phyloP scores from a whole-genome alignment of 2,888 invertebrate genomes.

The Erebia aethiops region DNA sequence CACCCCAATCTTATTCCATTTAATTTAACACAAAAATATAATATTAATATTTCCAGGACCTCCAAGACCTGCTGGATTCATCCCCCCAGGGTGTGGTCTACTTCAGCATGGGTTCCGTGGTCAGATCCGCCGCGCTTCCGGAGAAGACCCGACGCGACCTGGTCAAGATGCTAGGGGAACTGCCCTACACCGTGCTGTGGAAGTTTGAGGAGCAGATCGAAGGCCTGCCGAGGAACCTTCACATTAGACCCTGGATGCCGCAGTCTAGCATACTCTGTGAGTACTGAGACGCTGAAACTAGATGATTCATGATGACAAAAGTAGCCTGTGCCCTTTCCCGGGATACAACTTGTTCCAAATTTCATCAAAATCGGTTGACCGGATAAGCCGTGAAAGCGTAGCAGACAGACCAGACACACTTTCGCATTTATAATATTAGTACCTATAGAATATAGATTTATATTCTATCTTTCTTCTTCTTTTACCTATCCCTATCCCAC shows the following conservation, averaged over 20 bases:
- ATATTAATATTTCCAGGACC: constrained; percentile 53
- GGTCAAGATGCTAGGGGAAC: constrained; percentile 49
- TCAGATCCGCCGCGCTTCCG: constrained; percentile 51
- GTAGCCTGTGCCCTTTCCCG: no score
- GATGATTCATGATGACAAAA: no score
- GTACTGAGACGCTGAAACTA: constrained; percentile 11
- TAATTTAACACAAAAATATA: no score
- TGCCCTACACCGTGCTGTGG: constrained; percentile 74
- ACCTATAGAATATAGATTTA: no score
- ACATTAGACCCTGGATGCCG: constrained; percentile 76
- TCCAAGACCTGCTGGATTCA: constrained; percentile 59
- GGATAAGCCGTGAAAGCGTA: no score
- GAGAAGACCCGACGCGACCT: constrained; percentile 47
- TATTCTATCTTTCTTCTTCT: no score
- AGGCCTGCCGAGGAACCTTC: constrained; percentile 67
- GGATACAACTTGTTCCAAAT: no score
- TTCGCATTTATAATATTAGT: no score
- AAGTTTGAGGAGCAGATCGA: constrained; percentile 72
- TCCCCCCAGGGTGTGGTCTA: constrained; percentile 62
- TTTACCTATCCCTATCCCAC: no score
- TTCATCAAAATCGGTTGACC: no score
- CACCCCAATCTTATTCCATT: no score
- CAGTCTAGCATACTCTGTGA: constrained; percentile 78
- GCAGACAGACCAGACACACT: no score
- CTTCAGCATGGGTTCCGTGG: constrained; percentile 69